phyloP scores from a whole-genome alignment of 92 coral and sea anemone species.

The Porites evermanni region DNA sequence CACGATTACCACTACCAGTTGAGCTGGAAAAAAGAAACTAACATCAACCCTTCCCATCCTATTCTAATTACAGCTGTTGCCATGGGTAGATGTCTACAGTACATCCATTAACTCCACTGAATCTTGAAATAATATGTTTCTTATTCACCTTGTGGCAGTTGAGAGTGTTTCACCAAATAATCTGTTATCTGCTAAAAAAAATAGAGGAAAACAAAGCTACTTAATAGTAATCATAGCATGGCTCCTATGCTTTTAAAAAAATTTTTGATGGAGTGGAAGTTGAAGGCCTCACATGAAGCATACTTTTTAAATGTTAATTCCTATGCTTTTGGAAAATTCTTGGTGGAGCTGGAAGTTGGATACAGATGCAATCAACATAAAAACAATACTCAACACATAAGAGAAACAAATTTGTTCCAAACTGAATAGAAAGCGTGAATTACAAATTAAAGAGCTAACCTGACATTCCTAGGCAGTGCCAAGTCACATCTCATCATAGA shows the following conservation, averaged over 20 bases:
- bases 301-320: too few species aligned
- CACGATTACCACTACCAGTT: conserved; percentile 71
- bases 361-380: too few species aligned
- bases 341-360: too few species aligned
- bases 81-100: background rate
- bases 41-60: background rate
- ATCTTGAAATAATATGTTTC: background rate
- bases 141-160: conserved; percentile 70
- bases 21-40: conserved; percentile 42
- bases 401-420: too few species aligned
- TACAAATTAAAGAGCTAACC: conserved; percentile 1
- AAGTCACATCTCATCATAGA: conserved; percentile 21
- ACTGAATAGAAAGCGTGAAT: too few species aligned
- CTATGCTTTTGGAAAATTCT: too few species aligned
- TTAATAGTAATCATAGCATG: too few species aligned
- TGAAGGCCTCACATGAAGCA: too few species aligned
- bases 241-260: too few species aligned
- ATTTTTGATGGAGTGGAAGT: too few species aligned
- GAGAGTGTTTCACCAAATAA: conserved; percentile 76
- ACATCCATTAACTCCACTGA: background rate
- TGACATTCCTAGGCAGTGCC: conserved; percentile 19
- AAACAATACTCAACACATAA: too few species aligned
- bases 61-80: background rate
- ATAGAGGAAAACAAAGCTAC: background rate
- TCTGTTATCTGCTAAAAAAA: conserved; percentile 53